phyloP scores from a whole-genome alignment of 2,888 invertebrate species.

The Macaria notata region DNA sequence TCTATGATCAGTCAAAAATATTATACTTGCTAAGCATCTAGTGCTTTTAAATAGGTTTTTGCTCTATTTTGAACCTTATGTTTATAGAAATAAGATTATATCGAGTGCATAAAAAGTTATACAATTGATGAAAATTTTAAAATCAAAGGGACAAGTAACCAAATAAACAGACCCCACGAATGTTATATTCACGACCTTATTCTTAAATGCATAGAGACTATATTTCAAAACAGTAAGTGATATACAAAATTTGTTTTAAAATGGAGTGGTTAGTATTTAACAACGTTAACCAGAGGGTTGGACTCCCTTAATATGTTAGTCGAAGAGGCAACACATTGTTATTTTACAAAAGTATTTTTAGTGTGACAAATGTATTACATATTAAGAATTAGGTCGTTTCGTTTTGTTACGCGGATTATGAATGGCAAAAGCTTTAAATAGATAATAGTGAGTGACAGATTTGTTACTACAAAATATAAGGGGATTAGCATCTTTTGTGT shows the following conservation, averaged over 20 bases:
- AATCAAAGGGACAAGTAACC: constrained; percentile 11
- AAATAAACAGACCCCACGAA: too few species aligned
- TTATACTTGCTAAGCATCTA: neutral
- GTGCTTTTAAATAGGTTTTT: too few species aligned
- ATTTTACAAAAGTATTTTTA: constrained; percentile 8
- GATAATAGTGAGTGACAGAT: constrained; percentile 2
- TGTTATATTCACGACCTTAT: neutral
- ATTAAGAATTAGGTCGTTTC: constrained; percentile 10
- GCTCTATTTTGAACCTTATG: too few species aligned
- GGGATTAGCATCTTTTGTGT: too few species aligned
- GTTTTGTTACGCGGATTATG: constrained; percentile 7
- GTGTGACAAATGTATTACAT: constrained; percentile 11
- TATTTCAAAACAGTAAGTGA: neutral
- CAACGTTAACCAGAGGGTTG: constrained; percentile 27
- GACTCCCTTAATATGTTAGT: constrained; percentile 37
- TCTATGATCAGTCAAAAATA: constrained; percentile 19
- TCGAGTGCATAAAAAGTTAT: too few species aligned
- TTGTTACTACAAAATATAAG: neutral
- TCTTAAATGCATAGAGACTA: neutral
- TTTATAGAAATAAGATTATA: too few species aligned
- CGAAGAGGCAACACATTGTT: constrained; percentile 40
- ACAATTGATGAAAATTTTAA: constrained; percentile 2
- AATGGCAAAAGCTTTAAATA: constrained; percentile 1
- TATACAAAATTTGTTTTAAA: constrained; percentile 5
- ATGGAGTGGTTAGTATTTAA: constrained; percentile 21